phyloP scores from a whole-genome alignment of 2,797 vertebrate species.

The Eurystomus glaucurus region DNA sequence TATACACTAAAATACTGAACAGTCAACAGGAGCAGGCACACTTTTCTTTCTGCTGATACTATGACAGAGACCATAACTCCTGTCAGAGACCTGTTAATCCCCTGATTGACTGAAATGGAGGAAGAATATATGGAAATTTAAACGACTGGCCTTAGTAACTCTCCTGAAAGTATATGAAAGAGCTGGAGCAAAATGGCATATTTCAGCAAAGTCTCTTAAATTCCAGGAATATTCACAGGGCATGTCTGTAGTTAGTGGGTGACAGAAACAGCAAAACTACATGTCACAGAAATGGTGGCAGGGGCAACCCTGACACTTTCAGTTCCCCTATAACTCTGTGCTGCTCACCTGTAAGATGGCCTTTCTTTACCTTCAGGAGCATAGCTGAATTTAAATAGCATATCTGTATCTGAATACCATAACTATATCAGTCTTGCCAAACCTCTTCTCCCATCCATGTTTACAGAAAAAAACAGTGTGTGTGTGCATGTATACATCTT shows the following conservation, averaged over 20 bases:
- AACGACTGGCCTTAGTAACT: background rate
- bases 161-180: background rate
- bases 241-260: background rate
- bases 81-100: background rate
- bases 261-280: background rate
- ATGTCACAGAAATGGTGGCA: background rate
- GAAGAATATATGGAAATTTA: background rate
- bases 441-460: background rate
- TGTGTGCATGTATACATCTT: background rate
- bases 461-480: background rate
- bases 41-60: background rate
- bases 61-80: background rate
- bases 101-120: background rate
- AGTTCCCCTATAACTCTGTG: accelerated
- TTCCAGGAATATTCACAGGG: background rate
- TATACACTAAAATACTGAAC: background rate
- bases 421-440: background rate
- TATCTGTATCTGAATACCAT: background rate
- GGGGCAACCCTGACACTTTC: background rate
- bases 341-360: background rate
- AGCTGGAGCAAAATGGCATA: background rate
- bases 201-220: background rate
- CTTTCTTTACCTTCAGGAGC: background rate
- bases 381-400: background rate
- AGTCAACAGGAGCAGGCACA: background rate